Conservation (phyloP, 2,113 vertebrate species). For the Hydrolagus affinis region DNA sequence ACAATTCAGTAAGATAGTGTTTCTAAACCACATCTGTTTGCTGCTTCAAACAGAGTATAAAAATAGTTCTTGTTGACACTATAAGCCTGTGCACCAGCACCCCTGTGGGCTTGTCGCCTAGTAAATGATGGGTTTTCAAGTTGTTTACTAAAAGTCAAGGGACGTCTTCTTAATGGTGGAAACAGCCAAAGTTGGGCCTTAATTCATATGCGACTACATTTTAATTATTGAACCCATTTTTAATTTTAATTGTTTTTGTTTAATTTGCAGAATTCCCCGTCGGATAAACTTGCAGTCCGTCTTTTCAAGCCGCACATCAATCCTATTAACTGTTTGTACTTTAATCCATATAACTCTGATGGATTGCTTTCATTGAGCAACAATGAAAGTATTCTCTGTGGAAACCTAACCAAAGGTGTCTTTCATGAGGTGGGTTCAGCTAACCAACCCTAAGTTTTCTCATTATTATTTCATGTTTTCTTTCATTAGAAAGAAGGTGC, state of each 20-base stretch:
- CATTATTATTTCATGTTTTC: background rate
- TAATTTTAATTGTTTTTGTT: background rate
- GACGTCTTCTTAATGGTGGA: too few species aligned
- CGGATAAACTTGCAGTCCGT: conserved; percentile 52
- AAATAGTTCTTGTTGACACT: background rate
- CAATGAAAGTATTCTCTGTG: conserved; percentile 66
- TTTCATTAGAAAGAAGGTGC: background rate
- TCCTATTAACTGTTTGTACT: conserved; percentile 60
- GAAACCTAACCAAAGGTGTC: conserved; percentile 61
- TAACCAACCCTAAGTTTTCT: background rate
- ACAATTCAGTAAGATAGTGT: background rate
- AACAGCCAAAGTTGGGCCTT: background rate
- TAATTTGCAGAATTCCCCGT: conserved; percentile 49
- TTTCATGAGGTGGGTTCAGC: conserved; percentile 72
- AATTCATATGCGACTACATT: background rate
- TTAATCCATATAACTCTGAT: conserved; percentile 58
- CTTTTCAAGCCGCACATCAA: conserved; percentile 60
- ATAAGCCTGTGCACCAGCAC: background rate
- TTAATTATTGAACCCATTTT: background rate
- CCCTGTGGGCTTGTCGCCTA: background rate
- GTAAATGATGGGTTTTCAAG: background rate
- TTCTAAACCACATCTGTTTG: background rate
- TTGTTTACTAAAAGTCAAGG: too few species aligned
- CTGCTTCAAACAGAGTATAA: background rate
- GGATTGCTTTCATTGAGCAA: conserved; percentile 73